Conservation (phyloP, 2,888 invertebrate genomes). For the Zaprionus lineosus region DNA sequence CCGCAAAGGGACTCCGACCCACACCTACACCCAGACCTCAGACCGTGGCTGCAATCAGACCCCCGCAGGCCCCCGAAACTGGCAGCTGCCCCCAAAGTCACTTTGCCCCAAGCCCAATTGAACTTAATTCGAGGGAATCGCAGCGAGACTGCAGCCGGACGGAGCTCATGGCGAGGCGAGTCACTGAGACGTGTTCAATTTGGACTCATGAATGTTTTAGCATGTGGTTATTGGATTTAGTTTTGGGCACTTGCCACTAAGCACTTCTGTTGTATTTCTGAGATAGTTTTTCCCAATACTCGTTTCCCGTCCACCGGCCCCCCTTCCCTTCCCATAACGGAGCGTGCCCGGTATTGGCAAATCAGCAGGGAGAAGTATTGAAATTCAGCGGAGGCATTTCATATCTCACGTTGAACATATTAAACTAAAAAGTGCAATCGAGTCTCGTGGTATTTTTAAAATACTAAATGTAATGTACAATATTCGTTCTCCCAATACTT, state of each 20-base stretch:
- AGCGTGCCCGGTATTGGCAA: conserved; percentile 69
- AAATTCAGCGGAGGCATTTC: conserved; percentile 1
- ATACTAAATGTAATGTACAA: too few species aligned
- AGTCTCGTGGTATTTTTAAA: too few species aligned
- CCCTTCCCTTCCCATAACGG: too few species aligned
- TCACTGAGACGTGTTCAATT: conserved; percentile 71
- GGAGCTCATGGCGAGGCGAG: conserved; percentile 29
- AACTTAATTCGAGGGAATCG: conserved; percentile 54
- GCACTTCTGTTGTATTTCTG: conserved; percentile 54
- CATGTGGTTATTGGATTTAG: conserved; percentile 73
- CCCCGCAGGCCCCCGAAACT: too few species aligned
- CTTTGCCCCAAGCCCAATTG: conserved; percentile 63
- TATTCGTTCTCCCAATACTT: too few species aligned
- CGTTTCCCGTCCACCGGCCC: too few species aligned
- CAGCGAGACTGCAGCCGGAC: conserved; percentile 32
- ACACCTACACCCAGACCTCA: conserved; percentile 3
- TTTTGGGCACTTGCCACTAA: conserved; percentile 71
- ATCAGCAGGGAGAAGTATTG: conserved; percentile 35
- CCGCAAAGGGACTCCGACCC: conserved; percentile 12
- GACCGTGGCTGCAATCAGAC: conserved; percentile 15
- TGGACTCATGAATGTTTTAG: conserved; percentile 77
- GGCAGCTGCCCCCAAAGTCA: too few species aligned
- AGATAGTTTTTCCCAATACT: conserved; percentile 23
- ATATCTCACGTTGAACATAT: too few species aligned
- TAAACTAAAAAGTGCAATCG: too few species aligned